Conservation (phyloP, 2,113 vertebrate genomes). For the Chauna torquata region DNA sequence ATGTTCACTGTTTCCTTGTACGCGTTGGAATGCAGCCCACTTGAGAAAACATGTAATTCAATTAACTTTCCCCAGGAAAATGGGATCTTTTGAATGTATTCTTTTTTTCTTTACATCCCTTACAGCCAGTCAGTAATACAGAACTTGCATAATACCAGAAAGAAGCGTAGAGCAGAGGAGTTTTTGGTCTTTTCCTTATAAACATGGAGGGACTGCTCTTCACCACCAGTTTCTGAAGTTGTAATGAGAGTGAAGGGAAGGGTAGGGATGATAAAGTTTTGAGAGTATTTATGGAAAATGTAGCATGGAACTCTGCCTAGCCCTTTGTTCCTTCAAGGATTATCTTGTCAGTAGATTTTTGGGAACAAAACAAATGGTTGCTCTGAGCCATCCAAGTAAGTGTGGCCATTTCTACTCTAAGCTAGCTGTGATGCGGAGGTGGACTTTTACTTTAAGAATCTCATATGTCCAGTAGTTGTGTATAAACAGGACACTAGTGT, state of each 20-base stretch:
- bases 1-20: slow-evolving; percentile 5
- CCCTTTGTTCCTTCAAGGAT: not conserved
- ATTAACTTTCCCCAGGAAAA: not conserved
- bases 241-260: not conserved
- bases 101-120: not conserved
- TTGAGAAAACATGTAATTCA: slow-evolving; percentile 48
- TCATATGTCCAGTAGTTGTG: accelerated
- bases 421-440: not conserved
- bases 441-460: not conserved
- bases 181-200: not conserved
- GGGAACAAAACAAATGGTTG: not conserved
- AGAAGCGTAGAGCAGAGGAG: not conserved
- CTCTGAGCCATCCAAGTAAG: not conserved
- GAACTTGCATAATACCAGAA: not conserved
- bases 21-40: slow-evolving; percentile 29
- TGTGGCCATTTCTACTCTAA: not conserved
- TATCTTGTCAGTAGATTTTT: not conserved
- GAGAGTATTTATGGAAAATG: not conserved
- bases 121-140: not conserved
- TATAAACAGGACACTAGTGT: not conserved
- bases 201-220: not conserved
- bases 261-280: not conserved
- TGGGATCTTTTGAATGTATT: not conserved
- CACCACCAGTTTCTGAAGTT: not conserved
- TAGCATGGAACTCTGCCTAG: not conserved